Conservation (phyloP, 2,113 vertebrate species). For the Pteropus alecto region DNA sequence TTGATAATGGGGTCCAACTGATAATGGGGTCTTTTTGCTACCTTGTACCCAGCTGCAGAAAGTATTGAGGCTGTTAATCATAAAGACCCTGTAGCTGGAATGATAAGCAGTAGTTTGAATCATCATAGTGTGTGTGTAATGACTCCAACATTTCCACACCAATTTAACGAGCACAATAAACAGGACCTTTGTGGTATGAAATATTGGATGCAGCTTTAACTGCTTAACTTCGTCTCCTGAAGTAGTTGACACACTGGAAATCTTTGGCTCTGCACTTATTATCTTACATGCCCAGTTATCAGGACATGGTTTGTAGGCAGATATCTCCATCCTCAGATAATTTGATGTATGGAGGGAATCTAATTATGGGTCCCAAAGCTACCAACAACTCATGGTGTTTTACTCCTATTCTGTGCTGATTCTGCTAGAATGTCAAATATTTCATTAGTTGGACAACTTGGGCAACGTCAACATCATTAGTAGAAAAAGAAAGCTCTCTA, state of each 20-base stretch:
- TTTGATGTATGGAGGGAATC: not conserved
- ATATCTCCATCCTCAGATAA: not conserved
- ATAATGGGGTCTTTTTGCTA: not conserved
- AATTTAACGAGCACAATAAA: not conserved
- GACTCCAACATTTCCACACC: not conserved
- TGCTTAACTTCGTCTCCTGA: not conserved
- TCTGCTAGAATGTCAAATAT: not conserved
- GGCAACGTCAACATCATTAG: not conserved
- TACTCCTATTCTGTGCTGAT: not conserved
- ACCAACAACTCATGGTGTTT: not conserved
- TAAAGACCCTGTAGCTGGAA: not conserved
- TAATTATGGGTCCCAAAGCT: not conserved
- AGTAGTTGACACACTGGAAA: not conserved
- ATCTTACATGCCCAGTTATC: not conserved
- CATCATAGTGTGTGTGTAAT: not conserved
- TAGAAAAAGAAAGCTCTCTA: not conserved
- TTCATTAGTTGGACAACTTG: not conserved
- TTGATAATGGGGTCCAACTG: not conserved
- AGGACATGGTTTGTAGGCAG: not conserved
- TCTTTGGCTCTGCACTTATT: not conserved
- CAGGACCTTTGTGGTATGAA: not conserved
- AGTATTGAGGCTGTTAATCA: not conserved
- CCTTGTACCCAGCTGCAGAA: not conserved
- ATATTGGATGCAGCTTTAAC: not conserved
- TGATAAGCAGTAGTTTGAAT: not conserved